Evolutionary conservation across 2,888 invertebrate species (phyloP), one percentile per base, ranked within the genome.

Genomic region (Polymixis lichenea): DNA sequence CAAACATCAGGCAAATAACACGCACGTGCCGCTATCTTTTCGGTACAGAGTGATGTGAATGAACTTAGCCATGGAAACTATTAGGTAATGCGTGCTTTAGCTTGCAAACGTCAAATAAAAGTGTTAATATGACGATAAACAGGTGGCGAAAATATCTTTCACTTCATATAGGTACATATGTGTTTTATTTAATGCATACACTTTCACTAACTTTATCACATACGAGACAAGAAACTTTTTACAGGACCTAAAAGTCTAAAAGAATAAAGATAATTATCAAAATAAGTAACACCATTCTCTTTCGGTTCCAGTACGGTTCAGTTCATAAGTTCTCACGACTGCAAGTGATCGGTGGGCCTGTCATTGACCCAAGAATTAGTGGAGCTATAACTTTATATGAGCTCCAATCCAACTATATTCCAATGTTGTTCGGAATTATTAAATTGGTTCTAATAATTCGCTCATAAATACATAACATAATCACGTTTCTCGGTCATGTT

Each of bases 291-390:
- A 22, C 75, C 86, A 86, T 87, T 87, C 78, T 87, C 86, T 85
- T 89, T 87, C 43, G 75, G 75, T 71, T 76, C 67, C 79, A 66
- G 79, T 84, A 74, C 67, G 81, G 78, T 78, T 60, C 60, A 78
- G 78, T 81, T 46, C 43, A 69, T 77, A 71, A 80, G 82, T 87
- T 88, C 88, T 86, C 91, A 90, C 89, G 89, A 81, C 79, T 84
- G 75, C 78, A 66, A 70, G 84, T 87, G 85, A 88, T 87, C 82
- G 87, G 85, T 81, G 84, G 75, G 83, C 73, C 86, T 86, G 88
- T 89, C 88, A 91, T 90, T 90, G 91, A 91, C 91, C 91, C 84
- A 78, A 80, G 83, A 78, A 82, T 83, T 87, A 83, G 79, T 82
- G 73, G 83, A 83, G 79, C 76, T 76, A 85, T 76, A 79, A 80